phyloP scores from a whole-genome alignment of 2,888 invertebrate genomes.

The Psylliodes chrysocephalus region DNA sequence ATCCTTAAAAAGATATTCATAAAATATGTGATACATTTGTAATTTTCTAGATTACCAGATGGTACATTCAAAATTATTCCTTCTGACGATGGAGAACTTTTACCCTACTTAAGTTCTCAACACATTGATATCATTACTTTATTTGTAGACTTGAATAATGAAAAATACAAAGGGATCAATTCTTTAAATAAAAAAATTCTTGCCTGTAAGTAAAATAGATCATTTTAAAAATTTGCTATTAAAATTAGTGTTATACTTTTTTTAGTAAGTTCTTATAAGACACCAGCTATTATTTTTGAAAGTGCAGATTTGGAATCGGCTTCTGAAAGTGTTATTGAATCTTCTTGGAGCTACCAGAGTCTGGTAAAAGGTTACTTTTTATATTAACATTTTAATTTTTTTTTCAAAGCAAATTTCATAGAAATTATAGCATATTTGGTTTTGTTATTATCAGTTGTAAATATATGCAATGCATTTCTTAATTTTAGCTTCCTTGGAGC shows the following conservation, averaged over 20 bases:
- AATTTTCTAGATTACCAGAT: slow-evolving; percentile 49
- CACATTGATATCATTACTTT: slow-evolving; percentile 44
- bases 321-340: slow-evolving; percentile 65
- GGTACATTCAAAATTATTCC: slow-evolving; percentile 52
- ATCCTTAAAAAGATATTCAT: slow-evolving; percentile 28
- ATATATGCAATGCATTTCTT: background rate
- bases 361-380: slow-evolving; percentile 59
- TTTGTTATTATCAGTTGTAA: too few species aligned
- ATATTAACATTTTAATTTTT: too few species aligned
- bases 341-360: slow-evolving; percentile 67
- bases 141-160: slow-evolving; percentile 47
- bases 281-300: slow-evolving; percentile 67
- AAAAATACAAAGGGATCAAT: slow-evolving; percentile 44
- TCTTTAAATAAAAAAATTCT: slow-evolving; percentile 46
- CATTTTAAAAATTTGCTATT: too few species aligned
- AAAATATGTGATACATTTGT: slow-evolving; percentile 17
- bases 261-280: slow-evolving; percentile 47
- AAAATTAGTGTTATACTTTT: too few species aligned
- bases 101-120: slow-evolving; percentile 43
- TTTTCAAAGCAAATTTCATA: too few species aligned
- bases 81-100: slow-evolving; percentile 40
- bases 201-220: slow-evolving; percentile 42
- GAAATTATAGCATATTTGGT: too few species aligned
- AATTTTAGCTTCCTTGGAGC: slow-evolving; percentile 66
- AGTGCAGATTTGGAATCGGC: slow-evolving; percentile 69